Conservation (phyloP, 2,888 invertebrate species). For the Ctenicera cuprea region DNA sequence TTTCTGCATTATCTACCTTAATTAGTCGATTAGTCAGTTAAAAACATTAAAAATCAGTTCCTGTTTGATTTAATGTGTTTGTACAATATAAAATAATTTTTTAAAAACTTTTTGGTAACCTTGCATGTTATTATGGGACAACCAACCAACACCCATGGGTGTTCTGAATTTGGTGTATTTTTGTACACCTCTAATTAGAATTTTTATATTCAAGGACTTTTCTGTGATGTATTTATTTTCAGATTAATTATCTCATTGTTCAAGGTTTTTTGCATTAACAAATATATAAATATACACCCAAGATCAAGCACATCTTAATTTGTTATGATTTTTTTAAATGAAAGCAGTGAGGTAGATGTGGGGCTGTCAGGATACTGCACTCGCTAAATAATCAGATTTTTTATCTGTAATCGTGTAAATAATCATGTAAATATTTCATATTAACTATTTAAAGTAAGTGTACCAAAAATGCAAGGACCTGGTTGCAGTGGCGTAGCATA, state of each 20-base stretch:
- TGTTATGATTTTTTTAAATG: neutral
- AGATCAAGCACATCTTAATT: neutral
- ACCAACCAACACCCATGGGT: neutral
- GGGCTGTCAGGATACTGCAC: no score
- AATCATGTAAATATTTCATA: no score
- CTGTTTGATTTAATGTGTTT: neutral
- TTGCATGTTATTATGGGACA: neutral
- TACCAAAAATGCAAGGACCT: no score
- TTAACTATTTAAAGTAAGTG: no score
- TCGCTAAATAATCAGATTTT: no score
- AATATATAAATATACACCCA: conserved; percentile 8
- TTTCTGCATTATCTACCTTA: neutral
- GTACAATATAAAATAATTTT: neutral
- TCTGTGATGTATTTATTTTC: conserved; percentile 12
- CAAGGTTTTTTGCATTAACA: conserved; percentile 13
- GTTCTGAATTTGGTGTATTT: neutral
- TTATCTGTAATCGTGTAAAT: no score
- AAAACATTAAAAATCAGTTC: neutral
- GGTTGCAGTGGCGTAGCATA: no score
- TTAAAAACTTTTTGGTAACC: neutral
- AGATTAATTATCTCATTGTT: conserved; percentile 27
- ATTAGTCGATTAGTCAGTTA: neutral
- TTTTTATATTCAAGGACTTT: conserved; percentile 17
- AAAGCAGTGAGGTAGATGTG: no score
- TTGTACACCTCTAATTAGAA: conserved; percentile 12